Percentiles rank a stretch among this genome's conserved stretches.
Evolutionary conservation across 2,888 invertebrate species (phyloP).

Genomic region (Trachelus tabidus): DNA sequence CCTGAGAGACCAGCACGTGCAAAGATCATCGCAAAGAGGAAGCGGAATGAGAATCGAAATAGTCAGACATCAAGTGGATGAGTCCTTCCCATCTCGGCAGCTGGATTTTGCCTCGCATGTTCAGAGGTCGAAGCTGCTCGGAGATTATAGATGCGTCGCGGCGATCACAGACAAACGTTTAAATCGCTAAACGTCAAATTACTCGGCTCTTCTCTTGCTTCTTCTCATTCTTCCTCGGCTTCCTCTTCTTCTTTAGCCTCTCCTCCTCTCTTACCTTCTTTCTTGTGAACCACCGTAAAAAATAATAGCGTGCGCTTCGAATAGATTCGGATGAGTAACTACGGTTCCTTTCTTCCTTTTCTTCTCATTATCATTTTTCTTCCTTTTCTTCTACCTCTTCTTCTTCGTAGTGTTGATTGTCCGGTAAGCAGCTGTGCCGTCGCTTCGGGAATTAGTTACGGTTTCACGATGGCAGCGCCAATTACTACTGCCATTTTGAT

Average conservation of each 20-base stretch:
- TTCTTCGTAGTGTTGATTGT: conserved; percentile 1
- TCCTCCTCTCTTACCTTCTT: conserved; percentile 21
- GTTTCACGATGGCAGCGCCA: too few relatives aligned
- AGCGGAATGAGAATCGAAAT: neutral
- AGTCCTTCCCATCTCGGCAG: conserved; percentile 35
- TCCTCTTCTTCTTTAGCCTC: conserved; percentile 19
- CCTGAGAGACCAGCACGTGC: neutral
- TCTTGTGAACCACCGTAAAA: conserved; percentile 48
- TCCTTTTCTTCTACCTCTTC: neutral
- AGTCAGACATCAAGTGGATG: neutral
- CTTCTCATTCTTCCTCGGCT: conserved; percentile 3
- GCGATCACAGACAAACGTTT: conserved; percentile 64
- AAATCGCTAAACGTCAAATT: conserved; percentile 64
- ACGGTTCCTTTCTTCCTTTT: conserved; percentile 4
- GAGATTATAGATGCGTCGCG: conserved; percentile 61
- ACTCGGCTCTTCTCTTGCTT: conserved; percentile 39
- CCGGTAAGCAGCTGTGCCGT: too few relatives aligned
- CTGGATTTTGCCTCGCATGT: conserved; percentile 58
- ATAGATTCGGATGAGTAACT: conserved; percentile 43
- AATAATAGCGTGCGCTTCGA: conserved; percentile 57
- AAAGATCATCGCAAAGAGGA: neutral
- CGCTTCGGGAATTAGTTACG: too few relatives aligned
- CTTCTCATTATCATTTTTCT: neutral
- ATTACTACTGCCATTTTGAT: too few relatives aligned
- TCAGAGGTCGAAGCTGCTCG: conserved; percentile 38